phyloP scores from a whole-genome alignment of 2,888 invertebrate species.

The Philhelius pedissequus region DNA sequence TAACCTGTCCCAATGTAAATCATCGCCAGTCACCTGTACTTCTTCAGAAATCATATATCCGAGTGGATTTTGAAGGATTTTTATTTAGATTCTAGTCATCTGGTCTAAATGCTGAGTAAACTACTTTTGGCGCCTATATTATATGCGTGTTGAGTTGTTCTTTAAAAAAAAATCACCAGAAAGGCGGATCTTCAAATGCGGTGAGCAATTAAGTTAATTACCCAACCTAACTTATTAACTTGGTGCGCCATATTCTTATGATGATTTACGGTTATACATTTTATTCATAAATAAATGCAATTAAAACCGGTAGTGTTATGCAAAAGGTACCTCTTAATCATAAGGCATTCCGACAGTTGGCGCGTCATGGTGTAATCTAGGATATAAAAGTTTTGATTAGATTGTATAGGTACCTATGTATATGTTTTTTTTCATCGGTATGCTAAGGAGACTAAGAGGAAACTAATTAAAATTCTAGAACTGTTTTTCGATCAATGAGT shows the following conservation, averaged over 20 bases:
- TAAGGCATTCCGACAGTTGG: too few species aligned
- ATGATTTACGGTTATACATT: slow-evolving; percentile 23
- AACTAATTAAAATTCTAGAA: slow-evolving; percentile 35
- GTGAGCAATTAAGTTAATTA: slow-evolving; percentile 24
- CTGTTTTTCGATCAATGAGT: not conserved
- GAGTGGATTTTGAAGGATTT: slow-evolving; percentile 4
- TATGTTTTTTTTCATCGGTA: too few species aligned
- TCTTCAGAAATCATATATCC: slow-evolving; percentile 25
- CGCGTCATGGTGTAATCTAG: not conserved
- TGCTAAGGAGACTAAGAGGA: too few species aligned
- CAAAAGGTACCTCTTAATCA: not conserved
- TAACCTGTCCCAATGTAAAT: not conserved
- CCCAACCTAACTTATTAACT: not conserved
- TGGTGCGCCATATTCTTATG: not conserved
- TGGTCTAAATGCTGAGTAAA: slow-evolving; percentile 14
- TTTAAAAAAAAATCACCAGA: not conserved
- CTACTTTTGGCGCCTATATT: slow-evolving; percentile 4
- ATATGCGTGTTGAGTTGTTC: not conserved
- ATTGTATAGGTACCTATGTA: too few species aligned
- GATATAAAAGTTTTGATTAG: not conserved
- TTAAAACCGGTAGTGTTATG: not conserved
- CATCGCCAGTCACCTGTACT: slow-evolving; percentile 6
- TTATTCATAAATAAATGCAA: slow-evolving; percentile 2
- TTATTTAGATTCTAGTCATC: slow-evolving; percentile 13
- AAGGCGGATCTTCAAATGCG: slow-evolving; percentile 39